Conservation (phyloP, 2,888 invertebrate genomes). For the Eilema caniola region DNA sequence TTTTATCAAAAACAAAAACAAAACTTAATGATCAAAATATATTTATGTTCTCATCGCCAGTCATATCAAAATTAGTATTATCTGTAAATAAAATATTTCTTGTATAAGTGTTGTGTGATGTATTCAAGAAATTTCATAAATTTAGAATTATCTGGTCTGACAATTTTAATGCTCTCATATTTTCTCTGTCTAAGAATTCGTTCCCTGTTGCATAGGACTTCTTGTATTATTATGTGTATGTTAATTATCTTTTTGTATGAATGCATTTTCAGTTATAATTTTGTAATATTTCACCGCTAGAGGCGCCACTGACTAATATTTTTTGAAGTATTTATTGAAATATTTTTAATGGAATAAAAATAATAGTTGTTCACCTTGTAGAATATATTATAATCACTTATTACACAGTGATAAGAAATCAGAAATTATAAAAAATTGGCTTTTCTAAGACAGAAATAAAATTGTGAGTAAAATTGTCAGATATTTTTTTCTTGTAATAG, state of each 20-base stretch:
- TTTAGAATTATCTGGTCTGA: slow-evolving; percentile 35
- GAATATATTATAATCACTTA: too few relatives aligned
- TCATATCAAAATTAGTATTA: slow-evolving; percentile 46
- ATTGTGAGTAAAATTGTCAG: slow-evolving; percentile 26
- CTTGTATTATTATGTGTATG: background rate
- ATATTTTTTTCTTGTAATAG: slow-evolving; percentile 34
- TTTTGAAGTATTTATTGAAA: too few relatives aligned
- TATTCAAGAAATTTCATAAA: slow-evolving; percentile 30
- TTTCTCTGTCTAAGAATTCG: background rate
- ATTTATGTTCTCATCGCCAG: slow-evolving; percentile 33
- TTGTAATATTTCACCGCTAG: background rate
- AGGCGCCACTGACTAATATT: background rate
- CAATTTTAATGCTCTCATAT: slow-evolving; percentile 29
- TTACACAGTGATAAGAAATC: too few relatives aligned
- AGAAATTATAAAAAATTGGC: too few relatives aligned
- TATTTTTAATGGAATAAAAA: too few relatives aligned
- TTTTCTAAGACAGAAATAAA: too few relatives aligned
- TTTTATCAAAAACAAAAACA: slow-evolving; percentile 17
- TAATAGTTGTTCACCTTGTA: too few relatives aligned
- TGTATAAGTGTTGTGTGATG: slow-evolving; percentile 45
- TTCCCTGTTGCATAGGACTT: background rate
- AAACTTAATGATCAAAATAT: slow-evolving; percentile 9
- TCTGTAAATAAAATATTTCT: slow-evolving; percentile 44
- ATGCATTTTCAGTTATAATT: background rate
- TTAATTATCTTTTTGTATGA: background rate